These are phyloP conservation scores for Eutrigla gurnardus DNA, from an alignment of 2,797 vertebrate genomes.

Conservation along the genomic window DNA sequence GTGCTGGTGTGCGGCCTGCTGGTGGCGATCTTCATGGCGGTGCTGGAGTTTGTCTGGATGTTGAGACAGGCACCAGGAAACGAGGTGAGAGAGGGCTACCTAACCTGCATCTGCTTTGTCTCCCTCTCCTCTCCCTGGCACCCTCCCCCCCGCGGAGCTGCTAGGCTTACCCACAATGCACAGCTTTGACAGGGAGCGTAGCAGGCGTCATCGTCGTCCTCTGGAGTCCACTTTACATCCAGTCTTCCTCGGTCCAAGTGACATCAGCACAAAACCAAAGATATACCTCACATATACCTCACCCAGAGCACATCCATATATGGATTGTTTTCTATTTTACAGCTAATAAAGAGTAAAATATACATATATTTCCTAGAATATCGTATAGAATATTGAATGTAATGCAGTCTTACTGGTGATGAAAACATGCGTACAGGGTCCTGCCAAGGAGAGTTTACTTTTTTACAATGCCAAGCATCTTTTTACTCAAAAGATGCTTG, in stretches of 20 bases:
- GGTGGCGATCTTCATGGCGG: constrained; percentile 98
- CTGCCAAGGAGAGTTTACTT: constrained; percentile 30
- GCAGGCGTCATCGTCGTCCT: constrained; percentile 30
- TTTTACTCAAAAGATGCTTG: constrained; percentile 16
- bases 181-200: constrained; percentile 53
- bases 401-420: constrained; percentile 1
- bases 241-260: constrained; percentile 25
- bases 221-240: constrained; percentile 20
- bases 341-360: constrained; percentile 14
- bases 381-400: constrained; percentile 37
- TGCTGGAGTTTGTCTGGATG: constrained; percentile 99
- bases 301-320: constrained; percentile 33
- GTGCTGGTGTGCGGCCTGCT: constrained; percentile 98
- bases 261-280: constrained; percentile 70
- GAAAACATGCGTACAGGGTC: constrained; percentile 41
- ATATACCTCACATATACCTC: constrained; percentile 60
- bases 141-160: constrained; percentile 40
- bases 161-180: constrained; percentile 49
- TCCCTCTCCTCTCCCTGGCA: constrained; percentile 67
- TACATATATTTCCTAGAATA: constrained; percentile 28
- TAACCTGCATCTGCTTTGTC: constrained; percentile 85
- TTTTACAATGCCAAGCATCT: no score
- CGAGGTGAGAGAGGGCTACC: constrained; percentile 91
- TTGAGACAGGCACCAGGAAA: constrained; percentile 92
- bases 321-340: constrained; percentile 35